Evolutionary conservation across 1,140 invertebrate genomes (phyloP), one percentile per base, ranked within the genome.

Genomic region (Musca vetustissima): DNA sequence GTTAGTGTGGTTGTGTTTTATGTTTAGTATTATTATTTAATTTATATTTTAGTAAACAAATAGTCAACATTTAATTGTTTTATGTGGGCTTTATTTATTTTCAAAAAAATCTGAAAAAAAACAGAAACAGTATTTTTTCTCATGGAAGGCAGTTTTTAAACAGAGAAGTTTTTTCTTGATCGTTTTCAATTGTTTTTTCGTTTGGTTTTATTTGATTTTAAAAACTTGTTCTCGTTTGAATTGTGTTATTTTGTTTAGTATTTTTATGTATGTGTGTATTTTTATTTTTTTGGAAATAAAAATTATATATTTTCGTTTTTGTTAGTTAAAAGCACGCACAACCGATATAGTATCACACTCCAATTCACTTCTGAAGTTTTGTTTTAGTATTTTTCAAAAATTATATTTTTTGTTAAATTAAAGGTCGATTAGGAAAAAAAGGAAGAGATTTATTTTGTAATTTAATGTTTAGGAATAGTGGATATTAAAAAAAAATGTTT

Each of bases 301-400:
- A 61, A 61, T 61, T 61, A 61, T 43, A 61, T 61, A n/a, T n/a
- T n/a, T n/a, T n/a, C n/a, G n/a, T 43, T 61, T 21, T 36, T 61
- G 57, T 61, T n/a, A 61, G 57, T 61, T 61, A 61, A 61, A 61
- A 61, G 57, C 66, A 43, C 77, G 77, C 77, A 79, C 77, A 79
- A 79, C 77, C 77, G 78, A 79, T 77, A 79, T 74, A 79, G 76
- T 79, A 79, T 79, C 77, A 79, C 77, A 79, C 77, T 36, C 66
- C 50, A 67, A 65, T 49, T 65, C 48, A 65, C 43, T 49, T 65
- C 48, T 50, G 64, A 49, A 49, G 24, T 49, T 64, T 22, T 59
- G 8, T 59, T 28, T 52, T 52, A 52, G 22, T 21, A 52, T 21
- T 21, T n/a, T n/a, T n/a, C n/a, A n/a, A n/a, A n/a, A n/a, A n/a